Evolutionary conservation across 1,140 invertebrate genomes (phyloP), one percentile per base, ranked within the genome.

Genomic region (Riptortus pedestris): DNA sequence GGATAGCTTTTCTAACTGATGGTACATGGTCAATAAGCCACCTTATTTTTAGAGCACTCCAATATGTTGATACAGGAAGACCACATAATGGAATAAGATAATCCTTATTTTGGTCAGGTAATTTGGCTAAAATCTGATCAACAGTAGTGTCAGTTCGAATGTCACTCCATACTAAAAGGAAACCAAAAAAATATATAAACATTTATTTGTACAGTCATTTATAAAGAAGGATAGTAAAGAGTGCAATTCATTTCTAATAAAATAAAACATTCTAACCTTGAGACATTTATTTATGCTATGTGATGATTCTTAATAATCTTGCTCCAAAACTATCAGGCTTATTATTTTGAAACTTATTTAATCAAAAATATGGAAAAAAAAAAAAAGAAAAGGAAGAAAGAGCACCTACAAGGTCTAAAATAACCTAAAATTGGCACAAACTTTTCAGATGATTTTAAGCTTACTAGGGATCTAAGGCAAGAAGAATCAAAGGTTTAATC

Each of bases 51-150:
- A 91, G 79, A 4, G 93, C 94, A 74, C 91, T 95, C 75, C 98
- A 99, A 78, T 98, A 98, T 0, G 94, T 91, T 22, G 91, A 91
- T 51, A 99, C 79, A 2, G 96, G 95, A 9, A 99, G 78, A 7
- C 96, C 96, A 77, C 93, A 91, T 2, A 87, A 70, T 18, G 82
- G 84, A 71, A 88, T 86, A 27, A 93, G 77, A 74, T 85, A 76
- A 82, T 92, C 71, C 78, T 84, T 72, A 80, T 83, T 75, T 82
- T 88, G 73, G 18, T 87, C 85, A 3, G 87, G 86, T 20, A 90
- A 82, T 55, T 81, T 84, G 5, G 84, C 81, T 14, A 93, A 73
- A 20, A 93, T 77, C 68, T 83, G 78, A 69, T 96, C 90, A 9
- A 96, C 88, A 5, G 91, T 92, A 14, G 83, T 81, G 0, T 87